Evolutionary conservation across 2,888 invertebrate genomes (phyloP), one percentile per base, ranked within the genome.

Genomic region (Azorinus chamasolen): DNA sequence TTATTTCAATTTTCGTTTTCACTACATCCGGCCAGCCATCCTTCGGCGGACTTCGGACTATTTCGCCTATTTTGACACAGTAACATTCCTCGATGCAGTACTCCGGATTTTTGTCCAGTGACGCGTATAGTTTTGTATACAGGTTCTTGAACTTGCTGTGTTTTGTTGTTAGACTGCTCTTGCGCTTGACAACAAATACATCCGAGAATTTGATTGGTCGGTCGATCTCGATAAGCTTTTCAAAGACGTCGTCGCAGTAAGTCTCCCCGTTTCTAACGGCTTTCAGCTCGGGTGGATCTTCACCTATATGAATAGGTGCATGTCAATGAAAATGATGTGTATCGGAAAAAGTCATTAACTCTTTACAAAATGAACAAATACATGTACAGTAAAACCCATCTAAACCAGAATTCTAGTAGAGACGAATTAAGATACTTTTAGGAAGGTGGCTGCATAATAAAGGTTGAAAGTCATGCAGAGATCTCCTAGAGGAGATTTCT

Each of bases 11-110:
- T 20, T 59, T 68, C 3, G 77, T 54, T 48, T 69, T 64, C 68
- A 78, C 41, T 1, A 72, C 72, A 20, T 78, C 77, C 24, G 77
- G 77, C 77, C 77, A 78, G 1, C 77, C 77, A 1, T 39, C 22
- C 25, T 72, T 63, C 5, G 77, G 77, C n/a, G 77, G 77, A n/a
- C 48, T 46, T 4, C 77, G 68, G 20, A 78, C 50, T 18, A 78
- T 72, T 37, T 78, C 77, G 0, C 77, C 72, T 2, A 78, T 78
- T 57, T 78, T 72, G 1, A 72, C 69, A 46, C 72, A 72, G 27
- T 54, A 63, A 39, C 45, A 50, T 14, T 78, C 77, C 14, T 72
- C 72, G 14, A 59, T 72, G 39, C 77, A 78, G 20, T 72, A 72
- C 8, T 61, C 72, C 8, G 77, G 77, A 22, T 72, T 51, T n/a